Evolutionary conservation across 2,888 invertebrate genomes (phyloP), one percentile per base, ranked within the genome.

Genomic region (Amiota minor): DNA sequence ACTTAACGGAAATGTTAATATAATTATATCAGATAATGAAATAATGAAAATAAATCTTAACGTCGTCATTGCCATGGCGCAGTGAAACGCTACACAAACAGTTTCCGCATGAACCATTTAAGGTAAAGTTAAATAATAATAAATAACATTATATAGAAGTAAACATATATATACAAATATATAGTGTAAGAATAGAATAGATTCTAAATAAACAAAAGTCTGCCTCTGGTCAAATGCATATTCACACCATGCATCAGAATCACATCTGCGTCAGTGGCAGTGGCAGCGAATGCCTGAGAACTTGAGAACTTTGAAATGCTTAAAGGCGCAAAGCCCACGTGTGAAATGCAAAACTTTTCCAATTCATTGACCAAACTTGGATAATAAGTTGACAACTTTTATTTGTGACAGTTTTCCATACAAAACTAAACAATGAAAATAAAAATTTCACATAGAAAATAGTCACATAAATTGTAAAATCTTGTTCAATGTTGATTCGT

Each of bases 31-130:
- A 47, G 53, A 68, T 68, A 67, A 49, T 35, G 35, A 62, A 62
- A 62, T 62, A 47, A 50, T 20, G 20, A 20, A 46, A 16, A 53
- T 68, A 68, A 53, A 68, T 68, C 53, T 50, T 3, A 20, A 20
- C 50, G 9, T n/a, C 47, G 59, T 59, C 20, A 20, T 23, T 45
- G 23, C 20, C 62, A 23, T 62, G 11, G 18, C n/a, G 18, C 23
- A 35, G 35, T 35, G 23, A 11, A 35, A 35, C 35, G 35, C 35
- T 12, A 53, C 6, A 53, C 81, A 77, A 56, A 74, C 78, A 49
- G 75, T 86, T 86, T 83, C 83, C 83, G 86, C 75, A 78, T 79
- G 70, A 75, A 74, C 86, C 83, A 83, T 78, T 77, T 83, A 83
- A 75, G 85, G 85, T 77, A 79, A 84, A 74, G 70, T 75, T 73